Evolutionary conservation across 2,113 vertebrate species (phyloP).

Genomic region (Dasyornis broadbenti): DNA sequence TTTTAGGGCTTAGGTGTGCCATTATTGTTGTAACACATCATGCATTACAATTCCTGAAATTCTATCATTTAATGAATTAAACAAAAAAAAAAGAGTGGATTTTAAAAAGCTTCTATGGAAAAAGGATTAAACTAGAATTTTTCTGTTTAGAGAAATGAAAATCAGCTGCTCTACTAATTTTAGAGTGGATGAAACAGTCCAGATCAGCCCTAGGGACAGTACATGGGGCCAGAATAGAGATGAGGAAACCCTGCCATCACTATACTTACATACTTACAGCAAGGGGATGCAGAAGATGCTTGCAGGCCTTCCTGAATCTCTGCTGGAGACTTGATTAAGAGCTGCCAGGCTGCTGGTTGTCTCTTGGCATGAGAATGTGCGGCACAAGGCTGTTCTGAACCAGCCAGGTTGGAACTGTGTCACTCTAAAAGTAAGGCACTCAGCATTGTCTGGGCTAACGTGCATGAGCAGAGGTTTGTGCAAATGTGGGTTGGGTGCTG

Average conservation of each 20-base stretch:
- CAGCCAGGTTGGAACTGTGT: neutral
- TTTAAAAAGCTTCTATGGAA: neutral
- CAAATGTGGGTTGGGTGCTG: neutral
- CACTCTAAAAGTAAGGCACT: neutral
- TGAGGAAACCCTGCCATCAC: neutral
- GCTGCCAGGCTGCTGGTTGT: neutral
- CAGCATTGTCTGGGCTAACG: neutral
- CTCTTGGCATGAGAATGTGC: neutral
- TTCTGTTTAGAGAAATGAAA: neutral
- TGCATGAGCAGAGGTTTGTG: neutral
- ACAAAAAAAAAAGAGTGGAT: neutral
- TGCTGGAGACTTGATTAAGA: neutral
- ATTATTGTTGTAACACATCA: neutral
- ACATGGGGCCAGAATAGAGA: neutral
- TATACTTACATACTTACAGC: neutral
- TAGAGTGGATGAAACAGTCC: neutral
- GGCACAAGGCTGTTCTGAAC: neutral
- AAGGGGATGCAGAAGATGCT: neutral
- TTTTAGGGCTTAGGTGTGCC: neutral
- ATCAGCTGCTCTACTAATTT: neutral
- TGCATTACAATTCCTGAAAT: neutral
- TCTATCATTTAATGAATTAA: neutral
- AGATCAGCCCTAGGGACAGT: neutral
- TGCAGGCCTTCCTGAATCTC: neutral
- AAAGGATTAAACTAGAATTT: neutral